Percentiles rank a stretch among this genome's conserved stretches.
These are phyloP conservation scores for Belonocnema kinseyi DNA, from an alignment of 1,140 invertebrate genomes.

Conservation along the genomic window DNA sequence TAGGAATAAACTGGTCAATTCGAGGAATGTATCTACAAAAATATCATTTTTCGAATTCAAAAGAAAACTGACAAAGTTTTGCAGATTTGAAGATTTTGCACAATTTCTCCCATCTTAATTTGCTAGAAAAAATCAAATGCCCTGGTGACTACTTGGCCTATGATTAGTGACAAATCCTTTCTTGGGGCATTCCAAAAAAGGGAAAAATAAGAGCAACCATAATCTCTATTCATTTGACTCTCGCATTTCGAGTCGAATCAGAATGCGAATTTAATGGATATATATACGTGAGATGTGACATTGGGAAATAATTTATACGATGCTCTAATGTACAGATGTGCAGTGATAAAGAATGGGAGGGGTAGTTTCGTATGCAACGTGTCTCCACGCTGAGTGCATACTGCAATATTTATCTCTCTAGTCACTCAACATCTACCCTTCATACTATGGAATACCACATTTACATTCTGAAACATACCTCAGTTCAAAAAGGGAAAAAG, in stretches of 20 bases:
- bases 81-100: no score
- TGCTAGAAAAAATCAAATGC: no score
- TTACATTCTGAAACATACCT: not conserved
- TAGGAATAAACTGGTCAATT: no score
- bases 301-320: slow-evolving; percentile 71
- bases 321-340: slow-evolving; percentile 48
- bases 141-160: no score
- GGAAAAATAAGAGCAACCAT: no score
- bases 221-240: not conserved
- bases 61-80: no score
- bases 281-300: slow-evolving; percentile 17
- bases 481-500: no score
- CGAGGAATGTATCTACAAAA: no score
- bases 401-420: slow-evolving; percentile 70
- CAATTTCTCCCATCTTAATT: no score
- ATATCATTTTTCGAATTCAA: no score
- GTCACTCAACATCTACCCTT: not conserved
- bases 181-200: no score
- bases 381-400: slow-evolving; percentile 70
- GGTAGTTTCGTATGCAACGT: slow-evolving; percentile 60
- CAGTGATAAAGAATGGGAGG: slow-evolving; percentile 47
- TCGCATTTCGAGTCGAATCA: slow-evolving; percentile 31
- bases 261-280: slow-evolving; percentile 35
- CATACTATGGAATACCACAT: slow-evolving; percentile 12
- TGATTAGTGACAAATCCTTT: no score